Evolutionary conservation across 2,113 vertebrate species (phyloP).

Genomic region (Dipodomys stephensi): DNA sequence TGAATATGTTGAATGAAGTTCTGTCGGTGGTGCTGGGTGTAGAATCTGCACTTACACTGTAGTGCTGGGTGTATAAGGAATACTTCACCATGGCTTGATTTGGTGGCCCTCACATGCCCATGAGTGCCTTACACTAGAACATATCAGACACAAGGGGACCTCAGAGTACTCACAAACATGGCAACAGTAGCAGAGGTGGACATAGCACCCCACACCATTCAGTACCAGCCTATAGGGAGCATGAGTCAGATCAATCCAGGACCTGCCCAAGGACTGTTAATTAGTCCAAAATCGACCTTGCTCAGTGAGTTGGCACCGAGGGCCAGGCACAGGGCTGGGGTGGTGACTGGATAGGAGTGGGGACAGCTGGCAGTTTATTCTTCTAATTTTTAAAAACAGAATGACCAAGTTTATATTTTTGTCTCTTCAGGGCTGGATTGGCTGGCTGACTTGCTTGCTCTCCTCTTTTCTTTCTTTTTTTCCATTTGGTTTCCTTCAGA

Average conservation of each 20-base stretch:
- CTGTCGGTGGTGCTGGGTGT: not conserved
- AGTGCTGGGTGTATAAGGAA: not conserved
- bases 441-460: no score
- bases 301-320: not conserved
- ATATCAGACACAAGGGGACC: not conserved
- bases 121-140: not conserved
- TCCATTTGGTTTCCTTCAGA: not conserved
- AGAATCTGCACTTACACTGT: not conserved
- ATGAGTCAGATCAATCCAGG: not conserved
- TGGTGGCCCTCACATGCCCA: not conserved
- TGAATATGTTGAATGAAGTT: not conserved
- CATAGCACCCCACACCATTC: not conserved
- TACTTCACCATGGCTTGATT: not conserved
- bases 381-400: slow-evolving; percentile 21
- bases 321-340: not conserved
- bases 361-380: not conserved
- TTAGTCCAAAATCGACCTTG: slow-evolving; percentile 58
- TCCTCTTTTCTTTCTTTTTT: not conserved
- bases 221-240: not conserved
- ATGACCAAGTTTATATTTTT: not conserved
- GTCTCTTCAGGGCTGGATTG: not conserved
- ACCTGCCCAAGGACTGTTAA: slow-evolving; percentile 41
- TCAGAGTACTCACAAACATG: slow-evolving; percentile 14
- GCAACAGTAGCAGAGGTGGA: not conserved
- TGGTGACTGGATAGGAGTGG: not conserved